These are phyloP conservation scores for Vidua macroura DNA, from an alignment of 2,113 vertebrate genomes.

Conservation along the genomic window DNA sequence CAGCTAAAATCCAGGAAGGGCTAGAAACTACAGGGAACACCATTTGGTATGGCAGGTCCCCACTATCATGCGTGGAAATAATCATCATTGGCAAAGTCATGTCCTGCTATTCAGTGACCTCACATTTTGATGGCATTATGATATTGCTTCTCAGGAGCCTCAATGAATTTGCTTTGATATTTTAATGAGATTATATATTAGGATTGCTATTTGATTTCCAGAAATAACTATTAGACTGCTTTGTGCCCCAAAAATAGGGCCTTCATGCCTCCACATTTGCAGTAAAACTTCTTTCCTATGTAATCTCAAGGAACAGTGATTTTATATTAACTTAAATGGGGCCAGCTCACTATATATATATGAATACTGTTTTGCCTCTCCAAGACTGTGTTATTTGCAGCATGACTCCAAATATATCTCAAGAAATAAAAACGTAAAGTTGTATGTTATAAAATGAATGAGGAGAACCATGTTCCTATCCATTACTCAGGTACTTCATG, in stretches of 20 bases:
- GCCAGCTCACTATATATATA: neutral
- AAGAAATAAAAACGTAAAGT: neutral
- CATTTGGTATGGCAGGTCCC: neutral
- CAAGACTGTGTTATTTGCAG: neutral
- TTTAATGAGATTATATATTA: neutral
- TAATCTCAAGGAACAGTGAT: conserved; percentile 36
- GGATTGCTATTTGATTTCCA: neutral
- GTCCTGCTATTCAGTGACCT: neutral
- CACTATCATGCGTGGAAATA: neutral
- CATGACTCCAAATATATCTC: neutral
- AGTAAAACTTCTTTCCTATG: neutral
- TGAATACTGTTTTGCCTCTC: neutral
- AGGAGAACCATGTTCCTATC: neutral
- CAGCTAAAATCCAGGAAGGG: neutral
- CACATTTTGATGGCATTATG: neutral
- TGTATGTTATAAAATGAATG: neutral
- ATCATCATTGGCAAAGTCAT: neutral
- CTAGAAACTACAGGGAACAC: neutral
- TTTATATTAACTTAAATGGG: conserved; percentile 19
- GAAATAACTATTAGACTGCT: neutral
- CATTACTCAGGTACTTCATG: neutral
- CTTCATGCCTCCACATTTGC: neutral
- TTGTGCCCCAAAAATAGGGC: neutral
- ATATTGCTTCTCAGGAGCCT: neutral
- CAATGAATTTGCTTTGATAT: neutral